Evolutionary conservation across 2,113 vertebrate species (phyloP).

Genomic region (Rutilus rutilus): DNA sequence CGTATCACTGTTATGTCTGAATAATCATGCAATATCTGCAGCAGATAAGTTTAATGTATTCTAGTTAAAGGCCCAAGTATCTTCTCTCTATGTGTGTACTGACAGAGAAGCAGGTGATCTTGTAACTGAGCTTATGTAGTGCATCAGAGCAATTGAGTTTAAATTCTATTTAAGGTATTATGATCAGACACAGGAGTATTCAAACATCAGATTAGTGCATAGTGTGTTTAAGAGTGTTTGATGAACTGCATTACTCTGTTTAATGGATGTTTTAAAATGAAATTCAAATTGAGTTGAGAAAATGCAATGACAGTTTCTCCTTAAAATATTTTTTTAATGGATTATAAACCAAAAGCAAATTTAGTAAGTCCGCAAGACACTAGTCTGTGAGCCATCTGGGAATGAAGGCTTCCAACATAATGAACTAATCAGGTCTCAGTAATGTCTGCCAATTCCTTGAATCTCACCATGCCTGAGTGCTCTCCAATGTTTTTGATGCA

Average conservation of each 20-base stretch:
- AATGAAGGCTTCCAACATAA: background rate
- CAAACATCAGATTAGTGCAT: background rate
- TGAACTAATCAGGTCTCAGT: conserved; percentile 4
- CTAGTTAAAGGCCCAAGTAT: background rate
- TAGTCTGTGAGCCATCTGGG: conserved; percentile 17
- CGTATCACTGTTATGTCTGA: too few relatives aligned
- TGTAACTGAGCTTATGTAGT: background rate
- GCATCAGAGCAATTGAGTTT: background rate
- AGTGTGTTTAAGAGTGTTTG: background rate
- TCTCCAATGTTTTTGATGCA: background rate
- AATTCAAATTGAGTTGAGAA: background rate
- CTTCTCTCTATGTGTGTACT: background rate
- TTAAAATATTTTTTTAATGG: background rate
- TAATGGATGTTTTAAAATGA: background rate
- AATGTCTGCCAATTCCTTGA: background rate
- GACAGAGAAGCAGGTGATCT: background rate
- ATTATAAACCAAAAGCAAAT: background rate
- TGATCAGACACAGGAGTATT: background rate
- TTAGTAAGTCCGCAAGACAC: background rate
- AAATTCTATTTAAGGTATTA: background rate
- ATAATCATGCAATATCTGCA: background rate
- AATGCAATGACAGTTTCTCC: background rate
- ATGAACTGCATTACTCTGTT: background rate
- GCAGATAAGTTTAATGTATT: conserved; percentile 1
- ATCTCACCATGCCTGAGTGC: background rate